Base-by-base conservation (phyloP, 2,797 vertebrate species). In the Eutrigla gurnardus region DNA sequence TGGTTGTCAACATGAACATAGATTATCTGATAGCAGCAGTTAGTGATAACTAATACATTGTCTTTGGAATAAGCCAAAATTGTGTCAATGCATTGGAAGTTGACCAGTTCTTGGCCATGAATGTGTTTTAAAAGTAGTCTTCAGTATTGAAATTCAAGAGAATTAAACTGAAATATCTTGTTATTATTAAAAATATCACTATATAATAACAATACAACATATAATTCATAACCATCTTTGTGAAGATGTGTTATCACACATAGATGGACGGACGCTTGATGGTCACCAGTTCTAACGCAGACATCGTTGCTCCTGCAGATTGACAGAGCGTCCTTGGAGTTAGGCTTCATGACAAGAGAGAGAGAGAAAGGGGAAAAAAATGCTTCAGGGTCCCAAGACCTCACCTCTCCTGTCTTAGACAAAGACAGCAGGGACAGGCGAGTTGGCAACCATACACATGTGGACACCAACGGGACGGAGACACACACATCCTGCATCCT, bases 311-410 rank as follows among this genome's bases (percentile, higher is more conserved):
- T 96, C 39, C 94, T 94, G 64, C 94, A 96, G 67, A 96, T 88
- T 9, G 95, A 97, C 89, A 96, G 94, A 0, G 94, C 95, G 88
- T 96, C 95, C 90, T 95, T 95, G 83, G 94, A 96, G 88, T 90
- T 93, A 9, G 94, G 94, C 84, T 97, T 94, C 8, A 94, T 96
- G 39, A 96, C 96, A 77, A 94, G 89, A 33, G 25, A 25, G 25
- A 25, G 25, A 25, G 25, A 25, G 25, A 25, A 25, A 25, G 25
- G 25, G 95, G 95, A 81, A 95, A 93, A 76, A 96, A 43, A 93
- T 95, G 4, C 96, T 96, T 93, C 93, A 96, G 0, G 96, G 95
- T 62, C 95, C 93, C 70, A 95, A 87, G 77, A 96, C 94, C 0
- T 97, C 95, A 73, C 95, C 95, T 93, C 95, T 95, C 86, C 95